Conservation (phyloP, 2,888 invertebrate genomes). For the Neoscelio sp. region DNA sequence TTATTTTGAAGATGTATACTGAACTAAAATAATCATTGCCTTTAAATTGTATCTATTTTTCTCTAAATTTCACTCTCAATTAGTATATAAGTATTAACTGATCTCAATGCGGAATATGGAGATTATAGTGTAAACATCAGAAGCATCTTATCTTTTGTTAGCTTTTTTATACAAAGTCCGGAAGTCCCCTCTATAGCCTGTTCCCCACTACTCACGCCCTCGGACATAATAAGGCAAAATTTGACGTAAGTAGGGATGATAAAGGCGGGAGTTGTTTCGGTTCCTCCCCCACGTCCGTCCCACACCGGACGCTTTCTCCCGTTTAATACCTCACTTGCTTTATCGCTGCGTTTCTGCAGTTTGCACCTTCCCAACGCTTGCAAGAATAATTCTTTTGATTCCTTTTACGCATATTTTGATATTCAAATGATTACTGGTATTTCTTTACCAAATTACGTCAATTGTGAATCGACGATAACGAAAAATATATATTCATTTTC, state of each 20-base stretch:
- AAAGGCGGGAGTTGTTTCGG: constrained; percentile 74
- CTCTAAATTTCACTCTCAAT: constrained; percentile 2
- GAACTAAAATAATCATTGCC: no score
- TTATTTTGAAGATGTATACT: no score
- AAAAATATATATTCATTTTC: no score
- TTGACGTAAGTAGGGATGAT: constrained; percentile 73
- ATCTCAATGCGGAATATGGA: constrained; percentile 15
- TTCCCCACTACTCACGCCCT: constrained; percentile 6
- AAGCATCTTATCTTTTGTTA: constrained; percentile 32
- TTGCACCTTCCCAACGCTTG: constrained; percentile 6
- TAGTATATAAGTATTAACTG: constrained; percentile 13
- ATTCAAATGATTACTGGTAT: no score
- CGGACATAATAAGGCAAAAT: constrained; percentile 45
- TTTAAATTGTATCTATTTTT: constrained; percentile 3
- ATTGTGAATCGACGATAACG: no score
- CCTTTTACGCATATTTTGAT: not conserved
- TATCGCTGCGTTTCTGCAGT: constrained; percentile 6
- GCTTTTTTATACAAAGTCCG: constrained; percentile 8
- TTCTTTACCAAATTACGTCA: no score
- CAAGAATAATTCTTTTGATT: not conserved
- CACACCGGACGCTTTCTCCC: constrained; percentile 55
- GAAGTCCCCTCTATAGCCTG: constrained; percentile 48
- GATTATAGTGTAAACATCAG: constrained; percentile 14
- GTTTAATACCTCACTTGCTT: constrained; percentile 41
- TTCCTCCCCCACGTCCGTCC: constrained; percentile 70